phyloP scores from a whole-genome alignment of 2,797 vertebrate genomes.

The Lutjanus campechanus region DNA sequence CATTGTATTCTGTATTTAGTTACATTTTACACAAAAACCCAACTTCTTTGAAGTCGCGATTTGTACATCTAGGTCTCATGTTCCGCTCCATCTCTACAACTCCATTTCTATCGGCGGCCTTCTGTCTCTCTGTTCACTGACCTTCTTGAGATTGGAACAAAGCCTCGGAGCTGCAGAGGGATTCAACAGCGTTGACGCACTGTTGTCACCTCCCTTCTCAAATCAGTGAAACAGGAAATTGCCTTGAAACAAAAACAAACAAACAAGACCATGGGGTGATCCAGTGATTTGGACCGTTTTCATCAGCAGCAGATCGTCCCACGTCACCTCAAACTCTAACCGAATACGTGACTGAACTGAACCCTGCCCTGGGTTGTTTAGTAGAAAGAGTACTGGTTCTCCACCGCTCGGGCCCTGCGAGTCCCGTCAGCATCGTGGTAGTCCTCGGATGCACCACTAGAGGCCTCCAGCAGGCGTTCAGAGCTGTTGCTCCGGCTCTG shows the following conservation, averaged over 20 bases:
- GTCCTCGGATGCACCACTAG: slow-evolving; percentile 86
- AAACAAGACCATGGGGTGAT: slow-evolving; percentile 47
- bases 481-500: slow-evolving; percentile 93
- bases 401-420: slow-evolving; percentile 92
- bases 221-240: slow-evolving; percentile 65
- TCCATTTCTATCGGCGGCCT: neutral
- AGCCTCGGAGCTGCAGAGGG: slow-evolving; percentile 26
- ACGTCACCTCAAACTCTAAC: slow-evolving; percentile 24
- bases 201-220: slow-evolving; percentile 32
- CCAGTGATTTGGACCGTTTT: slow-evolving; percentile 54
- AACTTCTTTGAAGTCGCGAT: too few species aligned
- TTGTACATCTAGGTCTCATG: slow-evolving; percentile 1
- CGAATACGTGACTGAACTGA: slow-evolving; percentile 13
- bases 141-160: slow-evolving; percentile 33
- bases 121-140: slow-evolving; percentile 7
- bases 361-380: slow-evolving; percentile 74
- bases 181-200: slow-evolving; percentile 22
- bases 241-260: slow-evolving; percentile 61
- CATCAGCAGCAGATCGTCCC: slow-evolving; percentile 26
- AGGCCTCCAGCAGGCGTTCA: slow-evolving; percentile 91
- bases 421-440: slow-evolving; percentile 91
- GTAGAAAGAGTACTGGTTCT: slow-evolving; percentile 99
- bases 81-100: neutral
- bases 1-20: too few species aligned
- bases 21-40: too few species aligned